Evolutionary conservation across 30 jellyfish, hydroid and myxozoan genomes (phyloP).

Genomic region (Turritopsis rubra): DNA sequence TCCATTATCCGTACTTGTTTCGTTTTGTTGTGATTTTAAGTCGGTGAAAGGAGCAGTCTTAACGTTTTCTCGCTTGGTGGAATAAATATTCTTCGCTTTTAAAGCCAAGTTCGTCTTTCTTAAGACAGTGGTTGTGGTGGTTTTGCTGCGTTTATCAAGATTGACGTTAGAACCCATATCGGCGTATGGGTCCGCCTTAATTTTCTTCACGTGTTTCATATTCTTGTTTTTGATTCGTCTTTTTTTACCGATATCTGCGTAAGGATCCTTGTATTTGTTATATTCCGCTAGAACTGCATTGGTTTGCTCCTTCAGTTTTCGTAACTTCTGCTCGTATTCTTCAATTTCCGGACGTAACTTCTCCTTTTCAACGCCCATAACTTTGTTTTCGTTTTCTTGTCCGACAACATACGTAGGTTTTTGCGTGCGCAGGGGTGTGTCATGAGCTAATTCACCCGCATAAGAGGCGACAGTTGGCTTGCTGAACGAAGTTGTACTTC

Average conservation of each 20-base stretch:
- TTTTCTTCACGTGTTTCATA: neutral
- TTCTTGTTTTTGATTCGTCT: neutral
- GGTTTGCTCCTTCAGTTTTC: constrained; percentile 23
- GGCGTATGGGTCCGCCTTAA: constrained; percentile 41
- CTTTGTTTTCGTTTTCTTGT: neutral
- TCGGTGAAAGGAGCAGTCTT: too few species aligned
- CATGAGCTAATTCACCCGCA: neutral
- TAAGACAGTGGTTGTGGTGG: constrained; percentile 30
- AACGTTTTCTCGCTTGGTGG: neutral
- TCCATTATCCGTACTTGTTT: neutral
- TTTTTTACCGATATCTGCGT: constrained; percentile 58
- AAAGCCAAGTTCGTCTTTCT: constrained; percentile 30
- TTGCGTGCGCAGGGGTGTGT: neutral
- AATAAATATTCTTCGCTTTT: neutral
- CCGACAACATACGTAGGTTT: neutral
- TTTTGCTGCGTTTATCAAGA: constrained; percentile 34
- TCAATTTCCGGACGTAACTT: constrained; percentile 27
- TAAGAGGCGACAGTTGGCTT: neutral
- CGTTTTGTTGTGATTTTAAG: neutral
- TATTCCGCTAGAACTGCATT: constrained; percentile 32
- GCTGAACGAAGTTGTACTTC: neutral
- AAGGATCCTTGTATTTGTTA: constrained; percentile 41
- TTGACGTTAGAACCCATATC: constrained; percentile 48
- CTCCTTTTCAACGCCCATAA: neutral
- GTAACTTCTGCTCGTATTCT: constrained; percentile 20